Percentiles rank a stretch among this genome's conserved stretches.
These are phyloP conservation scores for Aproaerema taeniolella DNA, from an alignment of 2,888 invertebrate species.

Conservation along the genomic window DNA sequence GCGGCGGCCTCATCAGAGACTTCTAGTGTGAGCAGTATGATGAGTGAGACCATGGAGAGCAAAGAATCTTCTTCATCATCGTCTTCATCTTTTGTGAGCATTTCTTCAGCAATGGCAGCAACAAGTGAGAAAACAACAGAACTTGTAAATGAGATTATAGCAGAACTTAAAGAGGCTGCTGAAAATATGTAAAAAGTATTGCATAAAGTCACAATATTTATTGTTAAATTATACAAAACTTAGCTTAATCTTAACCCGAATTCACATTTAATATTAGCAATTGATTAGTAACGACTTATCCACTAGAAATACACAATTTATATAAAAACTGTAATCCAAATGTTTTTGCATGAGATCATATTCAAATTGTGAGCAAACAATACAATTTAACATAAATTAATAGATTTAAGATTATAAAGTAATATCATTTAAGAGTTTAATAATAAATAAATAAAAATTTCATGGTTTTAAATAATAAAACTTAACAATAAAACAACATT, in stretches of 20 bases:
- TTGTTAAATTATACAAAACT: constrained; percentile 19
- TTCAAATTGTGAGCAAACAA: too few species aligned
- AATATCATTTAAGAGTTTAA: too few species aligned
- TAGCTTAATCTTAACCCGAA: constrained; percentile 7
- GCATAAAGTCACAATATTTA: constrained; percentile 21
- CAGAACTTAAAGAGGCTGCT: constrained; percentile 38
- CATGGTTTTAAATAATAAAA: too few species aligned
- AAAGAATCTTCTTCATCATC: constrained; percentile 28
- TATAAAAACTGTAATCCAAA: too few species aligned
- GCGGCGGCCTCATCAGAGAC: constrained; percentile 19
- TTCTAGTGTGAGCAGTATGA: constrained; percentile 19
- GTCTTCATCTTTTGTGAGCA: constrained; percentile 22
- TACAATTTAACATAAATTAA: too few species aligned
- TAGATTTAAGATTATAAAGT: too few species aligned
- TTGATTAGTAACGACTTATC: too few species aligned
- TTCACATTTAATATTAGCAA: constrained; percentile 1
- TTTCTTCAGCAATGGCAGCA: constrained; percentile 27
- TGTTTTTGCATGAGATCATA: too few species aligned
- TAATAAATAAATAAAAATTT: too few species aligned
- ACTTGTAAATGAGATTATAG: constrained; percentile 31
- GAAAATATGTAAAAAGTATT: constrained; percentile 33
- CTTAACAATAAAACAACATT: too few species aligned
- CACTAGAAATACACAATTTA: too few species aligned
- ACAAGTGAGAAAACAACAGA: constrained; percentile 31
- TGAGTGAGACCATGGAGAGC: constrained; percentile 20